Percentiles rank a stretch among this genome's conserved stretches.
phyloP scores from a whole-genome alignment of 1,140 invertebrate genomes.

The Solenopsis fugax region DNA sequence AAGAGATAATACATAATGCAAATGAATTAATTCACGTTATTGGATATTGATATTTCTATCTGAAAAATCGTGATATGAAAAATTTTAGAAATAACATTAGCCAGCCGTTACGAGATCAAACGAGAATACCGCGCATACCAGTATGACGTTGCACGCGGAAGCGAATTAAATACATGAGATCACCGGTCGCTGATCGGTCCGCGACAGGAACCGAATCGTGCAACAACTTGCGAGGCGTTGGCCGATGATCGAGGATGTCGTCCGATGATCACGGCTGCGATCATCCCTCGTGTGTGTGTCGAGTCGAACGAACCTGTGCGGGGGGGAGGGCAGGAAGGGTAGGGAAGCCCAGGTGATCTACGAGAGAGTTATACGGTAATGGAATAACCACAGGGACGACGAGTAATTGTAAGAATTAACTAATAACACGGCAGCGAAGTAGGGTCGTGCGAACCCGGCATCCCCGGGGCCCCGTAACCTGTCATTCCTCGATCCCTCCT shows the following conservation, averaged over 20 bases:
- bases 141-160: slow-evolving; percentile 19
- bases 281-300: neutral
- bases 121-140: slow-evolving; percentile 37
- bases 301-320: neutral
- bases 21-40: neutral
- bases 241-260: slow-evolving; percentile 50
- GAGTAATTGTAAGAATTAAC: slow-evolving; percentile 83
- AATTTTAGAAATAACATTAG: neutral
- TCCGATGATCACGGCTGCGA: slow-evolving; percentile 25
- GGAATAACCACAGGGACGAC: slow-evolving; percentile 82
- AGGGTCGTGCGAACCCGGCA: slow-evolving; percentile 82
- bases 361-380: slow-evolving; percentile 77
- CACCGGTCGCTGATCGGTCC: neutral
- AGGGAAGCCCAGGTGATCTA: slow-evolving; percentile 75
- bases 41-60: neutral
- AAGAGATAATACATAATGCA: too few relatives aligned
- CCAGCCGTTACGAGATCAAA: slow-evolving; percentile 24
- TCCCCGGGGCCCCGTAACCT: slow-evolving; percentile 77
- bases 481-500: slow-evolving; percentile 81
- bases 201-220: neutral
- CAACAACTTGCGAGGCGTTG: slow-evolving; percentile 2
- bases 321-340: neutral
- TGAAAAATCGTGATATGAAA: slow-evolving; percentile 10
- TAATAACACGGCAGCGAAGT: slow-evolving; percentile 82
- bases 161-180: slow-evolving; percentile 27